Base-by-base conservation (phyloP, 2,113 vertebrate species). In the Alethe castanea region DNA sequence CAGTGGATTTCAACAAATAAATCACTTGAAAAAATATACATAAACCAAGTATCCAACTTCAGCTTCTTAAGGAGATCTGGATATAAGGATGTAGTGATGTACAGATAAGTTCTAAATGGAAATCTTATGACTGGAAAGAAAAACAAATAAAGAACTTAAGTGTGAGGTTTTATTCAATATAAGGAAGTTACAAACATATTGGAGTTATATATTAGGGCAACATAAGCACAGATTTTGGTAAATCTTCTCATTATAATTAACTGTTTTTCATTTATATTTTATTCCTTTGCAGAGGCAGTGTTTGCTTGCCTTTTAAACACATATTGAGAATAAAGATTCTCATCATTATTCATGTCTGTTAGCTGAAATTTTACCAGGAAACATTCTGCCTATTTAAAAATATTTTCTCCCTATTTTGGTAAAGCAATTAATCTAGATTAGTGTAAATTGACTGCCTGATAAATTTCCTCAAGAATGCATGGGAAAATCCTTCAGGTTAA, bases 401-500 rank as follows among this genome's bases (percentile, higher is more conserved):
- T 65, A 79, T 81, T 94, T 92, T 61, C n/a, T 88, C 23, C 28
- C 54, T 73, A 40, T 65, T 88, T 67, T 64, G 44, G 56, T 69
- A 69, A 89, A 76, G 73, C n/a, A 91, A 82, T 95, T 92, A 65
- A 76, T 96, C 81, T 82, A 73, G 62, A 87, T 96, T 61, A 95
- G 42, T 59, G 36, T 54, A 92, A 95, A 92, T 16, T 76, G 83
- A 76, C 45, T 94, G 80, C 19, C 65, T 91, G 50, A 84, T 90
- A 79, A 90, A 91, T 92, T 59, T 87, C 20, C 73, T 85, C n/a
- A 92, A 73, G 89, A 94, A 95, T 71, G 84, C 84, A 88, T 81
- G 93, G 87, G 91, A 96, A 97, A 95, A 92, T 61, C 50, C 72
- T 95, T 69, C 57, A 69, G 31, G 23, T 84, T 96, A 87, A 84